Conservation (phyloP, 2,888 invertebrate species). For the Eurois occulta region DNA sequence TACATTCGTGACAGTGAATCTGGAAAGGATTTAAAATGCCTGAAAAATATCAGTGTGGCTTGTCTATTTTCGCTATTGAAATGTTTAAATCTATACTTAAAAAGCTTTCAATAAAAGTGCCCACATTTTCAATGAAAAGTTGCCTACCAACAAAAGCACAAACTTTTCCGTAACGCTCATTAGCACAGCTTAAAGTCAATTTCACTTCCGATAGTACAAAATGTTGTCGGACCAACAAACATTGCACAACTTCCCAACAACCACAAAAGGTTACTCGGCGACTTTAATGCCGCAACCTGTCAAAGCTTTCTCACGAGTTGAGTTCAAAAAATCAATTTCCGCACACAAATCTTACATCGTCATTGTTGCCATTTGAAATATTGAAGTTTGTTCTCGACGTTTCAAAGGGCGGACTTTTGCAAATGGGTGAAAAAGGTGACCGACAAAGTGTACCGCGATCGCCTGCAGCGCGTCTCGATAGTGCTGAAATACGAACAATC, state of each 20-base stretch:
- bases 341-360: constrained; percentile 89
- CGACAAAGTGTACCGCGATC: constrained; percentile 82
- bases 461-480: constrained; percentile 82
- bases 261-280: constrained; percentile 74
- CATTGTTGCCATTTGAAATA: constrained; percentile 89
- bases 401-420: constrained; percentile 80
- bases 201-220: constrained; percentile 73
- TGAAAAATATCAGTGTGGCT: background rate
- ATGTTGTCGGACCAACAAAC: constrained; percentile 59
- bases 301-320: constrained; percentile 87
- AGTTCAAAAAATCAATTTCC: constrained; percentile 89
- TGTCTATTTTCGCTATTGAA: background rate
- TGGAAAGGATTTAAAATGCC: background rate
- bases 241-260: constrained; percentile 80
- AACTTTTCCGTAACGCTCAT: constrained; percentile 46
- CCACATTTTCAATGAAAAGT: constrained; percentile 4
- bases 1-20: background rate
- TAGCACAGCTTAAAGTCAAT: constrained; percentile 51
- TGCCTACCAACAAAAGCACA: constrained; percentile 13
- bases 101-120: constrained; percentile 12
- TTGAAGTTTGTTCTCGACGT: constrained; percentile 79
- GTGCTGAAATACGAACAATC: constrained; percentile 88
- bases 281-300: constrained; percentile 83
- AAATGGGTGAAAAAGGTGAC: constrained; percentile 67
- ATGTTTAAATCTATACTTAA: background rate